A percentile compares a stretch with the other conserved stretches of the same genome.
Evolutionary conservation across 2,888 invertebrate genomes (phyloP).

Genomic region (Nemotelus nigrinus): DNA sequence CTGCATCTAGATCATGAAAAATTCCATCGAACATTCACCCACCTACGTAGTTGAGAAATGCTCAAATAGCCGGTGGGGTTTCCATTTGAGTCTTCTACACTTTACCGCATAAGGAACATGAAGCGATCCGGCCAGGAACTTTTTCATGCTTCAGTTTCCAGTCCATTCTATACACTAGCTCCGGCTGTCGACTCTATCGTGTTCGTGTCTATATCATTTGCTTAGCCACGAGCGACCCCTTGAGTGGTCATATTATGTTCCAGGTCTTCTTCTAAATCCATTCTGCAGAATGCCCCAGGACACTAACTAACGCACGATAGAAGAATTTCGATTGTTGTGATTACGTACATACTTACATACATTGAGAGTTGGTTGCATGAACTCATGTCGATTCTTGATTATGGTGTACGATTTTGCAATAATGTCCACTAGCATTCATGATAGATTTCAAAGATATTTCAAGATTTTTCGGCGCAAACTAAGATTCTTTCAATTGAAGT

Average conservation of each 20-base stretch:
- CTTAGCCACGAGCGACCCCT: slow-evolving; percentile 43
- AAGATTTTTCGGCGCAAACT: background rate
- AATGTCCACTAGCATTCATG: background rate
- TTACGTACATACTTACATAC: too few species aligned
- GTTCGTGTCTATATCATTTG: slow-evolving; percentile 43
- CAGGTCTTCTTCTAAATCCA: slow-evolving; percentile 49
- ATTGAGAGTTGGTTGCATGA: too few species aligned
- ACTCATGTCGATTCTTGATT: too few species aligned
- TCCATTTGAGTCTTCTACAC: slow-evolving; percentile 15
- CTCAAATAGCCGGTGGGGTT: slow-evolving; percentile 48
- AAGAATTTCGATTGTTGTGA: slow-evolving; percentile 39
- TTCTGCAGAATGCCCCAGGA: slow-evolving; percentile 47
- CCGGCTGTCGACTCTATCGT: background rate
- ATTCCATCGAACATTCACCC: slow-evolving; percentile 32
- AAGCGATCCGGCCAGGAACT: slow-evolving; percentile 34
- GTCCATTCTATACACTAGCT: slow-evolving; percentile 9
- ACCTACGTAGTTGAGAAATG: slow-evolving; percentile 45
- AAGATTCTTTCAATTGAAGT: background rate
- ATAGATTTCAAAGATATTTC: background rate
- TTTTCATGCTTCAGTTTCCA: slow-evolving; percentile 21
- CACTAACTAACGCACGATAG: slow-evolving; percentile 46
- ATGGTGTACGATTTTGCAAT: too few species aligned
- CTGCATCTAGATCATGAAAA: slow-evolving; percentile 10
- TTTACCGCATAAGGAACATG: slow-evolving; percentile 44
- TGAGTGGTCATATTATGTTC: slow-evolving; percentile 51